Evolutionary conservation across 2,113 vertebrate genomes (phyloP), one percentile per base, ranked within the genome.

Genomic region (Sturnus vulgaris): DNA sequence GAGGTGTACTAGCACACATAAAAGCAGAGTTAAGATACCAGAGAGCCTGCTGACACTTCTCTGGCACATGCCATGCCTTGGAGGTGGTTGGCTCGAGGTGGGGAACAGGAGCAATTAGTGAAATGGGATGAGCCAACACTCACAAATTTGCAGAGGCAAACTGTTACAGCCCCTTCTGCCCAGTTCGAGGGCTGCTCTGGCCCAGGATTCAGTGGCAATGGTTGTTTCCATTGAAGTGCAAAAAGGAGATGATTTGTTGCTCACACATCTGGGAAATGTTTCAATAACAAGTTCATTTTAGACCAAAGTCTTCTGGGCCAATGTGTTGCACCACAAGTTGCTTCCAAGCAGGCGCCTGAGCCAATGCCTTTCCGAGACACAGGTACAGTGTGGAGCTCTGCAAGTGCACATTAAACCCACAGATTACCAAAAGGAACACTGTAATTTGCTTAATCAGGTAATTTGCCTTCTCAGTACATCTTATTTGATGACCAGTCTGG

Each of bases 331-430:
- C 37, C 35, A 39, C 19, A 5, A 59, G 21, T 21, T 12, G 33
- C 61, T 85, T 64, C 91, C 68, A 68, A 61, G 35, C 10, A 0
- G 1, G 0, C 0, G 1, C 76, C 83, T 28, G 46, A 28, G 75
- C 40, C 0, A 1, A 28, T 1, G 5, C 50, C 65, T 79, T 56
- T 47, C 65, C 1, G 6, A 73, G 56, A 17, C 0, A 17, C 2
- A 71, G 33, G 42, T 15, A 22, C 3, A 6, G 24, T 2, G 18
- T 4, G 8, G 35, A 81, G 80, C 79, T 64, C 40, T 44, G 31
- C 21, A 65, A 92, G 37, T 4, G 52, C 28, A 9, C 11, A 1
- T 22, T 61, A 42, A 52, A 78, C n/a, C 63, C 60, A 22, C 11
- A 10, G 60, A 69, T 85, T 69, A 92, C 37, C 61, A 44, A 79